Evolutionary conservation across 2,888 invertebrate species (phyloP), one percentile per base, ranked within the genome.

Genomic region (Euplagia quadripunctaria): DNA sequence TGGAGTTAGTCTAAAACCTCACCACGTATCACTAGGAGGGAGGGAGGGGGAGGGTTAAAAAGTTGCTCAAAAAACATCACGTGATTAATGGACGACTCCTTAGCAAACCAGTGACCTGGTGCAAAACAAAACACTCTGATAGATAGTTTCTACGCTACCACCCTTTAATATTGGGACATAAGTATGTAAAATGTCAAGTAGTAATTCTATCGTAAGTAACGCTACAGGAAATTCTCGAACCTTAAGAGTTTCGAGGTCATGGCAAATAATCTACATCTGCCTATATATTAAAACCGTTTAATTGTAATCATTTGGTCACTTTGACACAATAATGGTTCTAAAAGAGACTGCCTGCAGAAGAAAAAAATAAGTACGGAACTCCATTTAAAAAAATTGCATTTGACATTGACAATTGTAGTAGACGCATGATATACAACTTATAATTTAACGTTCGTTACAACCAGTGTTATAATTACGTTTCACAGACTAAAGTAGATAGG

Each of bases 361-460:
- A 49, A 20, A 20, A 31, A 31, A 31, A 31, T 31, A 64, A 55
- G 55, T 20, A 55, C 66, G 67, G 63, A 75, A 69, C 71, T 68
- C 51, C 31, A 43, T 16, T 71, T 72, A 41, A 75, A 70, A 31
- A 58, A 55, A 55, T 14, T 31, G 31, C n/a, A 69, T 61, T 69
- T 75, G 70, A 67, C 71, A 72, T 71, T 81, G 74, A 68, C 52
- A 63, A 64, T 63, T 61, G 17, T 49, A 46, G 31, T 49, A 52
- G 70, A 52, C 52, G 43, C 46, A 41, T 52, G 17, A 49, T n/a
- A 63, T 49, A 31, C 9, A 51, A 41, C 12, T 31, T 41, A 14
- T 68, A 70, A 72, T 71, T 63, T 69, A 41, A 51, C 58, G 52
- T 64, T 17, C 64, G 31, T 70, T 71, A 66, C 52, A 67, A 64